Evolutionary conservation across 2,113 vertebrate species (phyloP).

Genomic region (Anthoscopus minutus): DNA sequence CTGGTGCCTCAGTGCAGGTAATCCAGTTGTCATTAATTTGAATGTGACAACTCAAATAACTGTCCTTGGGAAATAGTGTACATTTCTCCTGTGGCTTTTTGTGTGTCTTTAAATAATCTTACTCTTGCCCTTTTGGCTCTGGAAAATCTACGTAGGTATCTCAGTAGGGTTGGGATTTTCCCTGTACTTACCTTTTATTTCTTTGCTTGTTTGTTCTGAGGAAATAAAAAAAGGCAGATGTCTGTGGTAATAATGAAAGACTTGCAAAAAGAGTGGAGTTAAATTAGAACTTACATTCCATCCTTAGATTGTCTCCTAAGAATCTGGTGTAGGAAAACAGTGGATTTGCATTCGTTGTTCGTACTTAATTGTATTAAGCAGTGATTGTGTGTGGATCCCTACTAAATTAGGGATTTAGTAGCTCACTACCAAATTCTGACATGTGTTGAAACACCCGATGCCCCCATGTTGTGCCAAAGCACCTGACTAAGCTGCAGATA

Average conservation of each 20-base stretch:
- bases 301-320: background rate
- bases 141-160: background rate
- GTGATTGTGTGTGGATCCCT: background rate
- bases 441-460: background rate
- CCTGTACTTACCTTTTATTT: background rate
- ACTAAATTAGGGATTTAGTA: background rate
- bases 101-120: background rate
- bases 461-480: no score
- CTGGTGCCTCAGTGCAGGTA: background rate
- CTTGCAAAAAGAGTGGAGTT: background rate
- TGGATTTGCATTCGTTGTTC: background rate
- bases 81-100: background rate
- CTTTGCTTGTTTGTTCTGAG: background rate
- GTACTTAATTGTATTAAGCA: background rate
- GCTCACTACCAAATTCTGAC: background rate
- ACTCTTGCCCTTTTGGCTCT: background rate
- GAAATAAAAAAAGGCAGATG: background rate
- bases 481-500: background rate
- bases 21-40: background rate
- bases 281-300: background rate
- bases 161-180: background rate
- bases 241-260: background rate
- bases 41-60: background rate
- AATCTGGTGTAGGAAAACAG: background rate
- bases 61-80: background rate